A percentile compares a stretch with the other conserved stretches of the same genome.
Conservation (phyloP, 1,140 invertebrate genomes). For the Zeugodacus cucurbitae region DNA sequence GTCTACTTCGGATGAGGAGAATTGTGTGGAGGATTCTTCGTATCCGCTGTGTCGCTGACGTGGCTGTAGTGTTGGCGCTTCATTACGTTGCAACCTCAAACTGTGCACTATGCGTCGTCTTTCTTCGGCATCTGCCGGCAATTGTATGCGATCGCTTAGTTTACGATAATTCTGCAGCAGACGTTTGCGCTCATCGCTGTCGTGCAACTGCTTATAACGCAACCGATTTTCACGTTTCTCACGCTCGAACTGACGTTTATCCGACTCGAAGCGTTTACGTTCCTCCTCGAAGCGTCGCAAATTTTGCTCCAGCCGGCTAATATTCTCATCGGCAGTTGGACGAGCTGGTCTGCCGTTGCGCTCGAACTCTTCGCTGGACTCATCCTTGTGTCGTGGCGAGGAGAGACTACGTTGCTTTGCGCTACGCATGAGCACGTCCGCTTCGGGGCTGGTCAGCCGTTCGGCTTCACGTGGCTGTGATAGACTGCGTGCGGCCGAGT, state of each 20-base stretch:
- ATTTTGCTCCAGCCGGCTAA: constrained; percentile 59
- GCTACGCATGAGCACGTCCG: constrained; percentile 51
- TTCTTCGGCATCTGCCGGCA: constrained; percentile 60
- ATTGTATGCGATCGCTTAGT: constrained; percentile 60
- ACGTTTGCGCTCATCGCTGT: constrained; percentile 60
- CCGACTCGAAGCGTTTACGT: constrained; percentile 60
- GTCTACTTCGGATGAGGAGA: constrained; percentile 62
- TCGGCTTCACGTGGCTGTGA: constrained; percentile 67
- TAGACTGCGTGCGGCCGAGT: constrained; percentile 62
- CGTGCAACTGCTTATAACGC: constrained; percentile 58
- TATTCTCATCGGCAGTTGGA: constrained; percentile 46
- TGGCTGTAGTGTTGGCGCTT: constrained; percentile 45
- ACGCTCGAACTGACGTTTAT: constrained; percentile 60
- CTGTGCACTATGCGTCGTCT: constrained; percentile 59
- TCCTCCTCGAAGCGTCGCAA: constrained; percentile 63
- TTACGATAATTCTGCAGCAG: constrained; percentile 61
- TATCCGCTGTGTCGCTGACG: constrained; percentile 55
- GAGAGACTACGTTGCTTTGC: constrained; percentile 59
- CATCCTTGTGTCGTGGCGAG: constrained; percentile 53
- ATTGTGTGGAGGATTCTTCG: constrained; percentile 63
- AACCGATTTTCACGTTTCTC: constrained; percentile 63
- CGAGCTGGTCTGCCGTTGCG: not conserved
- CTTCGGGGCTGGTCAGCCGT: constrained; percentile 54
- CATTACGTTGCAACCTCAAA: constrained; percentile 54
- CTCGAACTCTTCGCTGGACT: constrained; percentile 60